Conservation (phyloP, 1,140 invertebrate species). For the Caenorhabditis latens region DNA sequence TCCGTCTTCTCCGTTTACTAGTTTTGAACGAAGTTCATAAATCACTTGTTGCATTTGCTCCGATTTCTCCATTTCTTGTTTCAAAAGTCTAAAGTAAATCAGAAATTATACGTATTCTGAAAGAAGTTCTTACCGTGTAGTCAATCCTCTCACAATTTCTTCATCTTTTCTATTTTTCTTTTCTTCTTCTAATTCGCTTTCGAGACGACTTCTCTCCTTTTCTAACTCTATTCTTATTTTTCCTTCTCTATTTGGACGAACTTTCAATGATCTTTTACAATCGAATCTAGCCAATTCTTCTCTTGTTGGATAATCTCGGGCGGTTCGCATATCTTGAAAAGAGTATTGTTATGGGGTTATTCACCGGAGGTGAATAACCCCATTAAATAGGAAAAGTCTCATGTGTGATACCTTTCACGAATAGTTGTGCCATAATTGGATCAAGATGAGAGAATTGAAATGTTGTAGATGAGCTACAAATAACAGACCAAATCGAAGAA, state of each 20-base stretch:
- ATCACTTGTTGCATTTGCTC: constrained; percentile 52
- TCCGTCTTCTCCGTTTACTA: neutral
- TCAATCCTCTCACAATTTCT: constrained; percentile 50
- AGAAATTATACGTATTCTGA: neutral
- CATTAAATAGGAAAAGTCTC: neutral
- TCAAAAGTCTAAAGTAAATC: neutral
- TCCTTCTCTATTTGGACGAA: constrained; percentile 15
- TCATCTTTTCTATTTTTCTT: constrained; percentile 49
- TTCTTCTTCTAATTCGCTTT: constrained; percentile 35
- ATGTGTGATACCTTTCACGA: neutral
- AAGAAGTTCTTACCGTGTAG: neutral
- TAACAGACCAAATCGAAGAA: constrained; percentile 34
- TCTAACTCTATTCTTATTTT: constrained; percentile 38
- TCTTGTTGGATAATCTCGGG: constrained; percentile 16
- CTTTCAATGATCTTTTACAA: constrained; percentile 27
- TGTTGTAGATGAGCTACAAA: constrained; percentile 12
- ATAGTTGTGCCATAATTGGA: constrained; percentile 22
- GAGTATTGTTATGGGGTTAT: too few species aligned
- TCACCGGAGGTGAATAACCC: too few species aligned
- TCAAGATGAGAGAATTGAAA: constrained; percentile 38
- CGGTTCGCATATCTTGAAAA: constrained; percentile 22
- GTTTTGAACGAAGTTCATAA: constrained; percentile 38
- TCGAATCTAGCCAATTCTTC: constrained; percentile 13
- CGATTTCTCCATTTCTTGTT: constrained; percentile 39
- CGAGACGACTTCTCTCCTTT: constrained; percentile 17